These are phyloP conservation scores for Apodemia zela DNA, from an alignment of 2,888 invertebrate genomes.

Conservation along the genomic window DNA sequence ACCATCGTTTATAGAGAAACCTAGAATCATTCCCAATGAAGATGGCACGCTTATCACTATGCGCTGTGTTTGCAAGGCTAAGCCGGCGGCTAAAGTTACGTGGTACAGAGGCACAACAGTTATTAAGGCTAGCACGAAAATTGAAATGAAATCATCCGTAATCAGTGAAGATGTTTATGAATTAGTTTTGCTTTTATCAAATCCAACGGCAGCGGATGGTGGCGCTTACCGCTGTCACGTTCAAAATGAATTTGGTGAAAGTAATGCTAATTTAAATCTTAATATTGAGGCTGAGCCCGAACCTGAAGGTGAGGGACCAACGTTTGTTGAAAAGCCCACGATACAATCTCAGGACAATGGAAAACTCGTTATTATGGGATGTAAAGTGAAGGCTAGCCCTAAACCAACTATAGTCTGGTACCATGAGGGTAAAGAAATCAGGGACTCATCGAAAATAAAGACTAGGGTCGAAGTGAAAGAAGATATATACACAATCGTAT, in stretches of 20 bases:
- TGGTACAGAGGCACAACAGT: slow-evolving; percentile 96
- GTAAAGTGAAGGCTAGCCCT: slow-evolving; percentile 75
- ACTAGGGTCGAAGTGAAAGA: slow-evolving; percentile 88
- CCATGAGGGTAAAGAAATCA: slow-evolving; percentile 82
- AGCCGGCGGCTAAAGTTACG: slow-evolving; percentile 95
- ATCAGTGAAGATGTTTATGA: slow-evolving; percentile 93
- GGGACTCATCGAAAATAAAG: slow-evolving; percentile 90
- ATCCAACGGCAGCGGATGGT: slow-evolving; percentile 77
- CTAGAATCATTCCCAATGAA: slow-evolving; percentile 98
- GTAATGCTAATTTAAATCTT: slow-evolving; percentile 96
- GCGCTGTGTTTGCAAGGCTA: slow-evolving; percentile 97
- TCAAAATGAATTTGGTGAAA: slow-evolving; percentile 97
- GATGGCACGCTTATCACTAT: slow-evolving; percentile 97
- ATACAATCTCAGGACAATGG: slow-evolving; percentile 87
- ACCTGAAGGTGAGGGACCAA: slow-evolving; percentile 95
- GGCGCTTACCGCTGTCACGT: slow-evolving; percentile 91
- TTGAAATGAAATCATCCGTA: slow-evolving; percentile 87
- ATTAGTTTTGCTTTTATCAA: slow-evolving; percentile 83
- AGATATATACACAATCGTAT: slow-evolving; percentile 91
- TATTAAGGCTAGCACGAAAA: slow-evolving; percentile 92
- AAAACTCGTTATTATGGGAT: slow-evolving; percentile 74
- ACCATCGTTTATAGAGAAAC: slow-evolving; percentile 98
- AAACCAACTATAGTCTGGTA: slow-evolving; percentile 75
- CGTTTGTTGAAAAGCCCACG: slow-evolving; percentile 94
- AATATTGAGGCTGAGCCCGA: slow-evolving; percentile 98